Conservation (phyloP, 2,797 vertebrate species). For the Anniella stebbinsi region DNA sequence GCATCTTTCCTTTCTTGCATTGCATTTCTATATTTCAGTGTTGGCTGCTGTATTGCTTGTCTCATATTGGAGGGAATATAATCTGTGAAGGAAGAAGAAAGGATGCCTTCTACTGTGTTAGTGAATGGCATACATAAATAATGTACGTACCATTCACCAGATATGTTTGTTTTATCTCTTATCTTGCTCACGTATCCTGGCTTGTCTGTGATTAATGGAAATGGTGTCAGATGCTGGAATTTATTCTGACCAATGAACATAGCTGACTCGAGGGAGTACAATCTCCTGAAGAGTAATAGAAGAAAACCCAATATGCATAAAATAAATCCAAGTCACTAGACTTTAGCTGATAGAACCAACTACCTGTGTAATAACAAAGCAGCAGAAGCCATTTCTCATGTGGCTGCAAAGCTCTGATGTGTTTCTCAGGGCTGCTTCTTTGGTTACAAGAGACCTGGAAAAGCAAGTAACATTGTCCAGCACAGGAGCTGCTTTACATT, state of each 20-base stretch:
- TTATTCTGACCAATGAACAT: conserved; percentile 84
- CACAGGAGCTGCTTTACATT: conserved; percentile 50
- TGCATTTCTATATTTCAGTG: conserved; percentile 25
- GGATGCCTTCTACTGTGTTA: conserved; percentile 52
- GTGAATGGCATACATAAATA: conserved; percentile 72
- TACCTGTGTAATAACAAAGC: conserved; percentile 84
- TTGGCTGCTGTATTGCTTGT: conserved; percentile 37
- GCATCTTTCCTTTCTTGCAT: conserved; percentile 31
- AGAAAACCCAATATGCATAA: conserved; percentile 84
- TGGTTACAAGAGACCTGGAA: conserved; percentile 37
- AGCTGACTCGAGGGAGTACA: conserved; percentile 82
- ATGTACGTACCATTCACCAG: conserved; percentile 62
- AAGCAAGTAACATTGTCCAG: conserved; percentile 42
- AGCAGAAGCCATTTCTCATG: conserved; percentile 72
- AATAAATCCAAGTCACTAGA: conserved; percentile 78
- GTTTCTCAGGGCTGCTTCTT: conserved; percentile 65
- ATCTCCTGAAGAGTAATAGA: conserved; percentile 82
- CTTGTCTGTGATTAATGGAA: conserved; percentile 84
- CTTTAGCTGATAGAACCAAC: conserved; percentile 80
- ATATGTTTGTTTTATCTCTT: conserved; percentile 72
- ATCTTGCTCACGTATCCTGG: conserved; percentile 75
- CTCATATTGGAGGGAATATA: conserved; percentile 48
- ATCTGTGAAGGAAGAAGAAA: conserved; percentile 56
- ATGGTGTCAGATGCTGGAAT: conserved; percentile 81
- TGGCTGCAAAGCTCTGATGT: conserved; percentile 64